Evolutionary conservation across 2,888 invertebrate species (phyloP).

Genomic region (Drosophila affinis): DNA sequence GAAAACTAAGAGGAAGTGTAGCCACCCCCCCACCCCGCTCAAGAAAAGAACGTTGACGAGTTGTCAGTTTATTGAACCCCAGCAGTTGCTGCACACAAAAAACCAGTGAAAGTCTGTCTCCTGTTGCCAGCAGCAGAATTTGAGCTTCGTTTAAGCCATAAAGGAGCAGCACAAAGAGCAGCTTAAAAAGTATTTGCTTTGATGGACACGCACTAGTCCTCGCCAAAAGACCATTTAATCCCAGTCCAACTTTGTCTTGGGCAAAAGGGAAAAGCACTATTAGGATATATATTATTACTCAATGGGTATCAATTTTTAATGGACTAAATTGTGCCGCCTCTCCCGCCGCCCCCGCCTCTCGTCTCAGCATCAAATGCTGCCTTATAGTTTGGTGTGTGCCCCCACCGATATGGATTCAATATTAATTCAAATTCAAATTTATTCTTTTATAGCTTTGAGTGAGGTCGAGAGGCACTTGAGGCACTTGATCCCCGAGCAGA

Average conservation of each 20-base stretch:
- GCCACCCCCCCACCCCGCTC: no score
- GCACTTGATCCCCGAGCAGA: slow-evolving; percentile 8
- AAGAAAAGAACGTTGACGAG: background rate
- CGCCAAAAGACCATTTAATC: background rate
- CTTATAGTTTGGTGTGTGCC: slow-evolving; percentile 3
- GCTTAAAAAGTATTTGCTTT: background rate
- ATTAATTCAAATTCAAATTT: slow-evolving; percentile 37
- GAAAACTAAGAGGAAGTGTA: background rate
- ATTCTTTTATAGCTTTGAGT: slow-evolving; percentile 24
- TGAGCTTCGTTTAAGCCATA: background rate
- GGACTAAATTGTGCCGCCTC: background rate
- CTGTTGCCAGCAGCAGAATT: background rate
- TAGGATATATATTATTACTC: slow-evolving; percentile 1
- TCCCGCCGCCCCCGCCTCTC: no score
- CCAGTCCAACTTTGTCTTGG: background rate
- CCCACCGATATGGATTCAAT: slow-evolving; percentile 23
- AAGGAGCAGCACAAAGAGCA: no score
- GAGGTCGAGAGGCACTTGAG: background rate
- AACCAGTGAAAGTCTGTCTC: no score
- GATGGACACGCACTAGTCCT: no score
- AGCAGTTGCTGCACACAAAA: background rate
- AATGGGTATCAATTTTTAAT: slow-evolving; percentile 14
- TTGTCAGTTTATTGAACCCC: background rate
- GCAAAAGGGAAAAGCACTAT: background rate
- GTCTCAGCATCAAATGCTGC: background rate